phyloP scores from a whole-genome alignment of 2,797 vertebrate genomes.

The Margarornis squamiger region DNA sequence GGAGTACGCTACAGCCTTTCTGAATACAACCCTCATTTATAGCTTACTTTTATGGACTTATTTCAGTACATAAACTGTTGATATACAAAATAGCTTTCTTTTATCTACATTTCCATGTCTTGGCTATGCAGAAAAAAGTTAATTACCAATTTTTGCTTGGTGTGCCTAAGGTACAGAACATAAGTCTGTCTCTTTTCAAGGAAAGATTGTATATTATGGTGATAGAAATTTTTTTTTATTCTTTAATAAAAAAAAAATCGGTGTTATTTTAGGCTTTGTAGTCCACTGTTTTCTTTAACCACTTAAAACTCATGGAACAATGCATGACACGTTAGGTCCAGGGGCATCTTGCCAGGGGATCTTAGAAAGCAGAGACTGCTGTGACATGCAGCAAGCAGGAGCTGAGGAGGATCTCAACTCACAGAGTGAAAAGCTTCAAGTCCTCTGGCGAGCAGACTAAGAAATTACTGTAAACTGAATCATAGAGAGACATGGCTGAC shows the following conservation, averaged over 20 bases:
- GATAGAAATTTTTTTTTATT: not conserved
- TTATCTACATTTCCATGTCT: not conserved
- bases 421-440: not conserved
- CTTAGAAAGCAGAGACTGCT: not conserved
- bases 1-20: not conserved
- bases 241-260: not conserved
- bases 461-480: not conserved
- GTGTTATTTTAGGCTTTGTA: not conserved
- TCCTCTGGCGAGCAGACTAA: not conserved
- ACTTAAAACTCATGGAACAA: not conserved
- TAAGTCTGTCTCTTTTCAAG: not conserved
- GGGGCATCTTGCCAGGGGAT: not conserved
- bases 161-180: not conserved
- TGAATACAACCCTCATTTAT: conserved; percentile 1
- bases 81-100: not conserved
- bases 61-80: not conserved
- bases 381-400: not conserved
- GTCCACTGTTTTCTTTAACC: not conserved
- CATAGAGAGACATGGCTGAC: not conserved
- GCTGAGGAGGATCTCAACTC: not conserved
- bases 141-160: not conserved
- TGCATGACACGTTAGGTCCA: accelerated
- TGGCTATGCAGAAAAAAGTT: not conserved
- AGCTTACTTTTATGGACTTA: not conserved
- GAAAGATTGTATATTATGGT: not conserved